Evolutionary conservation across 2,797 vertebrate species (phyloP).

Genomic region (Limnodromus scolopaceus): DNA sequence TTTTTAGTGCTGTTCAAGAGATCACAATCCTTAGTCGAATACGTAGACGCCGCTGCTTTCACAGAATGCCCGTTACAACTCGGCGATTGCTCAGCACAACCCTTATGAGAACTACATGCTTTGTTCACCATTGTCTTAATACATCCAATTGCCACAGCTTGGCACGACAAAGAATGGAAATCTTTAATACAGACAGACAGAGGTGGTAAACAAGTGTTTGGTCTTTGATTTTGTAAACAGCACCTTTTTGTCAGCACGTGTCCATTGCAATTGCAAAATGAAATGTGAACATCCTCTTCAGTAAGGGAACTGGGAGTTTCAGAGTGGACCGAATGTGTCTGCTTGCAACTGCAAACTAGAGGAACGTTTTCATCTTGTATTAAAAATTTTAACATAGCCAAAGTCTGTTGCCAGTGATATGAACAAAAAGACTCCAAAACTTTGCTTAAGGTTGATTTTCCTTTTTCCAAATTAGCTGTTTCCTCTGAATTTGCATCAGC

Average conservation of each 20-base stretch:
- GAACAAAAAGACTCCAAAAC: slow-evolving; percentile 90
- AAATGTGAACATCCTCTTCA: slow-evolving; percentile 75
- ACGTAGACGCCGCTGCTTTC: slow-evolving; percentile 65
- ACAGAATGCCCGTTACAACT: slow-evolving; percentile 61
- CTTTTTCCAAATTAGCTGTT: slow-evolving; percentile 82
- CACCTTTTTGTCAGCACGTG: slow-evolving; percentile 79
- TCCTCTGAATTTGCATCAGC: slow-evolving; percentile 84
- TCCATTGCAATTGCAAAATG: slow-evolving; percentile 77
- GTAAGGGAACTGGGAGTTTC: slow-evolving; percentile 78
- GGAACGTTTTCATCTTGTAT: slow-evolving; percentile 82
- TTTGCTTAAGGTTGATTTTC: slow-evolving; percentile 85
- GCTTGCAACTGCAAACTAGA: slow-evolving; percentile 74
- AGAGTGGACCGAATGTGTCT: slow-evolving; percentile 72
- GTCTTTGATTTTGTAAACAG: slow-evolving; percentile 81
- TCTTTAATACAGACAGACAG: slow-evolving; percentile 84
- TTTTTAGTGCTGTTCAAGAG: slow-evolving; percentile 65
- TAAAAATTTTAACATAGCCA: slow-evolving; percentile 90
- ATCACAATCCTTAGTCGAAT: slow-evolving; percentile 67
- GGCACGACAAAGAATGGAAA: slow-evolving; percentile 85
- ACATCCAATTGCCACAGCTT: slow-evolving; percentile 79
- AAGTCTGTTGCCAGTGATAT: slow-evolving; percentile 89
- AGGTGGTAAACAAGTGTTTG: slow-evolving; percentile 77
- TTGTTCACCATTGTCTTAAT: slow-evolving; percentile 79
- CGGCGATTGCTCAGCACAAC: slow-evolving; percentile 72
- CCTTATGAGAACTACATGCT: slow-evolving; percentile 78